These are phyloP conservation scores for Python bivittatus DNA, from an alignment of 2,113 vertebrate genomes.

Conservation along the genomic window DNA sequence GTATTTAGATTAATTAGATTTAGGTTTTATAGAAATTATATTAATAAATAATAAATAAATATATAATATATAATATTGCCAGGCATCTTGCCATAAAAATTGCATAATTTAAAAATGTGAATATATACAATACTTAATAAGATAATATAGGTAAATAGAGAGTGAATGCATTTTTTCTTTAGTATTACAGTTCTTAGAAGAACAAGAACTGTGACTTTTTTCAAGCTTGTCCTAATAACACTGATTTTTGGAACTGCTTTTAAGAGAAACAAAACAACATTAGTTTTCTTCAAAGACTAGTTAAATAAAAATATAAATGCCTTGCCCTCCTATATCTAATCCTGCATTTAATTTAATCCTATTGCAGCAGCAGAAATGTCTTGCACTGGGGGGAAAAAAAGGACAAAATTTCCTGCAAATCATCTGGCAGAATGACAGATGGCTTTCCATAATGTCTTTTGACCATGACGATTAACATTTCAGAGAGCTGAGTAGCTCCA, in stretches of 20 bases:
- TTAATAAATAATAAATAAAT: neutral
- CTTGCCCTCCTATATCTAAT: neutral
- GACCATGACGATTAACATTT: constrained; percentile 58
- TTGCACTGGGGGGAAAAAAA: neutral
- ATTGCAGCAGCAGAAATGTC: neutral
- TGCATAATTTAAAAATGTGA: too few species aligned
- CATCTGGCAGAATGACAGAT: constrained; percentile 47
- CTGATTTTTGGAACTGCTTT: neutral
- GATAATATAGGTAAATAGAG: neutral
- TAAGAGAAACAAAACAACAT: neutral
- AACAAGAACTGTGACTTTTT: neutral
- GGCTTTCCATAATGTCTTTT: constrained; percentile 61
- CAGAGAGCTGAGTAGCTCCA: constrained; percentile 46
- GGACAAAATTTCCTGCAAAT: neutral
- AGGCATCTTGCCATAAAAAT: neutral
- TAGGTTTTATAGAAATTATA: neutral
- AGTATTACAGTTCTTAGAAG: neutral
- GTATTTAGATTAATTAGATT: neutral
- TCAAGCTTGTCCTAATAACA: neutral
- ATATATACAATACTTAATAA: neutral
- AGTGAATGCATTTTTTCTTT: neutral
- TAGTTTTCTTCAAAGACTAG: neutral
- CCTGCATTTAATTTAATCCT: constrained; percentile 9
- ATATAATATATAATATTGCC: neutral
- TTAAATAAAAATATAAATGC: neutral